A percentile compares a stretch with the other conserved stretches of the same genome.
Conservation (phyloP, 2,888 invertebrate genomes). For the Drosophila incognita region DNA sequence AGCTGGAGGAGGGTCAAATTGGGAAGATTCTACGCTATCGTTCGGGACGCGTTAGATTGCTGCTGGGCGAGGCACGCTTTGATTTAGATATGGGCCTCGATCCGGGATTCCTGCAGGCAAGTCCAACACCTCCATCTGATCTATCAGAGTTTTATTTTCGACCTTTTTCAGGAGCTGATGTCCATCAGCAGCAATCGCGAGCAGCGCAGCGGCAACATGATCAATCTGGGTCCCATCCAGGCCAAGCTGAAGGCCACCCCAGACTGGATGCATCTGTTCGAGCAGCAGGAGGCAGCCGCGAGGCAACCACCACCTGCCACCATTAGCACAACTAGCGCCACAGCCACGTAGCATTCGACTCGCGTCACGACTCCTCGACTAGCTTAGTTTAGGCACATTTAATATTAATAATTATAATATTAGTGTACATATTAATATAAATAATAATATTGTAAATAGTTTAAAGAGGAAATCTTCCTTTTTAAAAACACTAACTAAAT, state of each 20-base stretch:
- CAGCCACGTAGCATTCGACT: constrained; percentile 39
- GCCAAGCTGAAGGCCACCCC: constrained; percentile 87
- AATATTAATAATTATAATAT: constrained; percentile 29
- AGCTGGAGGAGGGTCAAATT: constrained; percentile 87
- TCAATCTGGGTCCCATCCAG: constrained; percentile 86
- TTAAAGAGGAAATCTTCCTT: background rate
- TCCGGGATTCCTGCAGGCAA: constrained; percentile 86
- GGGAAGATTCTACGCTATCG: constrained; percentile 87
- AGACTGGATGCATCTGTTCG: constrained; percentile 86
- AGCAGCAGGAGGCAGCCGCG: constrained; percentile 63
- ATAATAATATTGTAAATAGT: background rate
- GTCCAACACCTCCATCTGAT: background rate
- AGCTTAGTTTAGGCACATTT: constrained; percentile 21
- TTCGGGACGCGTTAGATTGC: constrained; percentile 87
- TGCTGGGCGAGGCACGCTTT: constrained; percentile 87
- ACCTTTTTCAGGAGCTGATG: constrained; percentile 85
- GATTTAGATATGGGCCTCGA: constrained; percentile 87
- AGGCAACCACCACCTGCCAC: constrained; percentile 24
- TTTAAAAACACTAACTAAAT: background rate
- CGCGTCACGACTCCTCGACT: background rate
- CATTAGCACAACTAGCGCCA: constrained; percentile 13
- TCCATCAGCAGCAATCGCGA: constrained; percentile 86
- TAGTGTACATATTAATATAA: background rate
- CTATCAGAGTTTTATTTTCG: background rate
- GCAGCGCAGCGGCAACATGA: constrained; percentile 87